Percentiles rank a stretch among this genome's conserved stretches.
These are phyloP conservation scores for Megaceryle torquata DNA, from an alignment of 2,113 vertebrate genomes.

Conservation along the genomic window DNA sequence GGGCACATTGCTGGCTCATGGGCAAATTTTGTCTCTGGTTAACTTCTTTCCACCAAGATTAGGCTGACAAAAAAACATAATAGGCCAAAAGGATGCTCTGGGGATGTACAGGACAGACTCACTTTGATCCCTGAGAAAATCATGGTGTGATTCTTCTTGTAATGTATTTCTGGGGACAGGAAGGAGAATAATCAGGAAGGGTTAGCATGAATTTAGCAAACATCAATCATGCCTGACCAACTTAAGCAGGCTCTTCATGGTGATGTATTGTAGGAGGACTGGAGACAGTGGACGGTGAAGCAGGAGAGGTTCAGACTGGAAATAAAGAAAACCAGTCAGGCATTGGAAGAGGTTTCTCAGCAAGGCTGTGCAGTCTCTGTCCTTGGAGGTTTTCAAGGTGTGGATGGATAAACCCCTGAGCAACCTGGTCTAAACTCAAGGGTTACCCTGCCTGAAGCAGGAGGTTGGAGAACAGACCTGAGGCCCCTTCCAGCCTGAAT, in stretches of 20 bases:
- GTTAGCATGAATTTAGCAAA: background rate
- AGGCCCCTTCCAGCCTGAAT: background rate
- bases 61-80: background rate
- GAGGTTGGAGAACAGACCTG: background rate
- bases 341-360: background rate
- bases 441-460: background rate
- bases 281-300: background rate
- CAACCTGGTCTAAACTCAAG: background rate
- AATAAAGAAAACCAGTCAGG: background rate
- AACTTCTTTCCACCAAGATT: background rate
- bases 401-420: background rate
- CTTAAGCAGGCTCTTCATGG: background rate
- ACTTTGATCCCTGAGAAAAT: background rate
- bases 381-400: background rate
- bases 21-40: too few species aligned
- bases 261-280: background rate
- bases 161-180: background rate
- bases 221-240: background rate
- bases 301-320: background rate
- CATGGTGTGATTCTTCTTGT: background rate
- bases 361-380: rapidly evolving
- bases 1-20: too few species aligned
- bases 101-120: background rate
- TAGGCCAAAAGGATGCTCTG: background rate
- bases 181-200: background rate